phyloP scores from a whole-genome alignment of 2,113 vertebrate genomes.

The Phrynocephalus versicolor region DNA sequence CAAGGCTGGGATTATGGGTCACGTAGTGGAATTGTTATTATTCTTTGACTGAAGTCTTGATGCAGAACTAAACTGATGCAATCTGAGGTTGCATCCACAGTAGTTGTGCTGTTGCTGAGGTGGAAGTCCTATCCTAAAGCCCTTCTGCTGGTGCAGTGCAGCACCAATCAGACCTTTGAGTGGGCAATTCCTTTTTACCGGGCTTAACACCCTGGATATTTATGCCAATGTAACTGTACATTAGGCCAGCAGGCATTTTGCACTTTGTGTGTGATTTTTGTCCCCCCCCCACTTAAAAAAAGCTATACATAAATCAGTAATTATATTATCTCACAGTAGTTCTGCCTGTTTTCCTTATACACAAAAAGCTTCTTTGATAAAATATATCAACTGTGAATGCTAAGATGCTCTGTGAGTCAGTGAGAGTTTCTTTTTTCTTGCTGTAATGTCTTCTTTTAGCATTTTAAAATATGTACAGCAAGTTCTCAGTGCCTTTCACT shows the following conservation, averaged over 20 bases:
- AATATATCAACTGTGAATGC: constrained; percentile 35
- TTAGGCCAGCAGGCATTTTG: too few species aligned
- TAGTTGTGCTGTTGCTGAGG: too few species aligned
- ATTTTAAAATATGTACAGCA: constrained; percentile 2
- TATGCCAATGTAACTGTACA: background rate
- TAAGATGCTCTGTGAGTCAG: constrained; percentile 10
- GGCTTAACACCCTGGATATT: too few species aligned
- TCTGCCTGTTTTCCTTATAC: constrained; percentile 21
- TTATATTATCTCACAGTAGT: constrained; percentile 56
- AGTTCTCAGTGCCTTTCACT: constrained; percentile 13
- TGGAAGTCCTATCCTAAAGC: too few species aligned
- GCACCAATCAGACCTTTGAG: too few species aligned
- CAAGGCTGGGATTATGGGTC: background rate
- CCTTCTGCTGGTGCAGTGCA: too few species aligned
- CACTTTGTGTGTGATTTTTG: too few species aligned
- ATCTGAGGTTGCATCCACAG: too few species aligned
- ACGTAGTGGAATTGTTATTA: background rate
- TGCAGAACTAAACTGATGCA: too few species aligned
- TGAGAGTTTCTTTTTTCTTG: constrained; percentile 17
- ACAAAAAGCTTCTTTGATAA: constrained; percentile 50
- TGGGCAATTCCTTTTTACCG: too few species aligned
- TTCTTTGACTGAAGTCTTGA: background rate
- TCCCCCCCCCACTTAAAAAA: constrained; percentile 46
- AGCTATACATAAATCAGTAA: constrained; percentile 49
- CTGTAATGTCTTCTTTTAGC: constrained; percentile 8